Evolutionary conservation across 2,113 vertebrate genomes (phyloP).

Genomic region (Lamprotornis superbus): DNA sequence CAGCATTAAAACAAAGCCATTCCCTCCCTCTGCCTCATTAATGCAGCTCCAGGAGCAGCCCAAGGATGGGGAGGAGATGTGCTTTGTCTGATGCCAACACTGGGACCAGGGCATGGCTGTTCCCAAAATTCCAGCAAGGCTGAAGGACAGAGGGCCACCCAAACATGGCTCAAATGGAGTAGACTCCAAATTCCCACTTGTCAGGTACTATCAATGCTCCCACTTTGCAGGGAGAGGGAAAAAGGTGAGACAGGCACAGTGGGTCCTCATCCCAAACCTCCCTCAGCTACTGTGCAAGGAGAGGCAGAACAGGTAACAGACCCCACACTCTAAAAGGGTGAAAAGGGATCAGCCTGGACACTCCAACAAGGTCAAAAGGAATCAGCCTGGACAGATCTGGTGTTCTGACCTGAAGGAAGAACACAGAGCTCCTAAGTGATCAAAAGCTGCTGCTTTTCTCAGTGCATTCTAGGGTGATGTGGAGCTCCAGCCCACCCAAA

Average conservation of each 20-base stretch:
- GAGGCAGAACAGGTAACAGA: background rate
- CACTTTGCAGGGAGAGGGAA: background rate
- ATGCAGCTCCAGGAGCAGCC: slow-evolving; percentile 17
- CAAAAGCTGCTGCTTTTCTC: background rate
- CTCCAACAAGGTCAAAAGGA: fast-evolving
- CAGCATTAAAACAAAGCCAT: slow-evolving; percentile 24
- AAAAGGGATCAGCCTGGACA: too few species aligned
- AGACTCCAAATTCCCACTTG: background rate
- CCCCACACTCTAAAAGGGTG: too few species aligned
- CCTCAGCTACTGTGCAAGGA: background rate
- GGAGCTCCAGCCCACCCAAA: background rate
- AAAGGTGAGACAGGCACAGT: background rate
- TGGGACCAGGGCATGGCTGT: background rate
- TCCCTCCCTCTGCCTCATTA: background rate
- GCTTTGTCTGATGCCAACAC: background rate
- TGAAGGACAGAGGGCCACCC: background rate
- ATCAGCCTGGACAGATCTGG: background rate
- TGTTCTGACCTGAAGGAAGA: background rate
- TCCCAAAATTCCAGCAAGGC: background rate
- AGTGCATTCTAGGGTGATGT: background rate
- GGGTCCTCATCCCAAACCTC: background rate
- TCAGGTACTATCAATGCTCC: background rate
- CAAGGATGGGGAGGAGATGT: background rate
- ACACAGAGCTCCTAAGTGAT: background rate
- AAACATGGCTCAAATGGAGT: background rate